Evolutionary conservation across 2,888 invertebrate genomes (phyloP), one percentile per base, ranked within the genome.

Genomic region (Oscheius sp.): DNA sequence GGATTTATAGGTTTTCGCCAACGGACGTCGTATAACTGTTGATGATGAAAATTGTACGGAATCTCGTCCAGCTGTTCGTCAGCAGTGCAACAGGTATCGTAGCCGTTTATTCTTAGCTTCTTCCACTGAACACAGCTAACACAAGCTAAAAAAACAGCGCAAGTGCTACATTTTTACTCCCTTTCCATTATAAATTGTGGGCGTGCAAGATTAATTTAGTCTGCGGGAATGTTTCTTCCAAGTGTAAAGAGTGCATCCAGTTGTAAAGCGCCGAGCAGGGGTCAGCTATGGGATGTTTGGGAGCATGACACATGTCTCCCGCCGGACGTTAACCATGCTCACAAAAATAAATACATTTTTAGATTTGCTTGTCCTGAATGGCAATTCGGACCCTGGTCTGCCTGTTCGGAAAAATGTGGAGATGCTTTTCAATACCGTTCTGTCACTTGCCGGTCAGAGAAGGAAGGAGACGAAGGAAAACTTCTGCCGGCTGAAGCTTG

Each of bases 311-410:
- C 41, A 54, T 54, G 32, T 22, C 41, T 26, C 28, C n/a, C 59
- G 6, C 33, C 17, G 6, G n/a, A n/a, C n/a, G n/a, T n/a, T n/a
- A n/a, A n/a, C n/a, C n/a, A n/a, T n/a, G n/a, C n/a, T n/a, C n/a
- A n/a, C n/a, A n/a, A n/a, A n/a, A n/a, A n/a, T n/a, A n/a, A 17
- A 12, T 30, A 28, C 22, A 3, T 32, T 63, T 76, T 59, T 71
- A 78, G 80, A 64, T 89, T 91, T 30, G 90, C 91, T 28, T 95
- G 95, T 85, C 94, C 95, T 0, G 90, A 90, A 59, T 96, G 94
- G 92, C 92, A 93, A 85, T 89, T 91, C 28, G 94, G 92, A 63
- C 92, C 92, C 4, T 97, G 96, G 96, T 92, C 91, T 86, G 92
- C 93, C 78, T 95, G 95, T 83, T 91, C 94, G 86, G 91, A 91